Evolutionary conservation across 2,797 vertebrate species (phyloP), one percentile per base, ranked within the genome.

Genomic region (Sebastes vulpes): DNA sequence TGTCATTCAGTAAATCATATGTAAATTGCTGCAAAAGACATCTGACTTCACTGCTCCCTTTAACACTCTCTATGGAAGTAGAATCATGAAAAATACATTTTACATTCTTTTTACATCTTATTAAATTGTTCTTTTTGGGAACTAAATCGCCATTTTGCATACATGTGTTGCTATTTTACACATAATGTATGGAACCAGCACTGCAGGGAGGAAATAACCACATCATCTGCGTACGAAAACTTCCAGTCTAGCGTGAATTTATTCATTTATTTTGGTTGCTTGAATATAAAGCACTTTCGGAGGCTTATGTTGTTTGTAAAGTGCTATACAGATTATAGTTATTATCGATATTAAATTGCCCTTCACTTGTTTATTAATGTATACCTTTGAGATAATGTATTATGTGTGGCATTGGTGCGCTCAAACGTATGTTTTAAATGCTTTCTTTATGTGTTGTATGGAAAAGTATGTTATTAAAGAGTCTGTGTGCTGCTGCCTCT

Each of bases 381-480:
- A 16, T 2, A 20, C 6, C 21, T 69, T 58, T 26, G 14, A 69
- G 26, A 46, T 65, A 3, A 57, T 79, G 16, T 42, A 26, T 63
- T n/a, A 61, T 21, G 35, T 42, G 14, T 5, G 16, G 6, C 20
- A 65, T 50, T 12, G 50, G 73, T 61, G 28, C 57, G 56, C 21
- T 84, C 11, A 31, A 20, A 25, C 9, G 2, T 53, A 48, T 12
- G 1, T 65, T 72, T 59, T 42, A 21, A 77, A 71, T 68, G 48
- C 8, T 46, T 65, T 57, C 57, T 69, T 32, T 35, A 38, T 79
- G 21, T 48, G 21, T 60, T 69, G 32, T 60, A 26, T 31, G 16
- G 3, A 52, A 53, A 58, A 56, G 7, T 31, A 23, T 25, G 3
- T 63, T 72, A 75, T 67, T 66, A 64, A 76, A 59, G 50, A 77